Percentiles rank a stretch among this genome's conserved stretches.
These are phyloP conservation scores for Camponotus vicinus DNA, from an alignment of 1,140 invertebrate genomes.

Conservation along the genomic window DNA sequence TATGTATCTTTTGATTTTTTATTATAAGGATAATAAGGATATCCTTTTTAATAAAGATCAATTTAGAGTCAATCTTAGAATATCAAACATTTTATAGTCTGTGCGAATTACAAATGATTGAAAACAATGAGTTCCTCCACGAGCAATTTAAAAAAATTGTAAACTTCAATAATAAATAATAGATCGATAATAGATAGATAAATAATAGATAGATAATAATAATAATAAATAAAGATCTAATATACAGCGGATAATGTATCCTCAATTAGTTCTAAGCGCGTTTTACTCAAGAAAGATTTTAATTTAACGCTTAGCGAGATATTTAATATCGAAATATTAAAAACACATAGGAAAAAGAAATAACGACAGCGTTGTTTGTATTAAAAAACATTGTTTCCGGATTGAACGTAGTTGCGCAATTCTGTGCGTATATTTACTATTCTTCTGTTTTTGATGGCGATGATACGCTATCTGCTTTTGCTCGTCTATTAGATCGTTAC, in stretches of 20 bases:
- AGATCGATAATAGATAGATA: too few species aligned
- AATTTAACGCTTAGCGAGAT: neutral
- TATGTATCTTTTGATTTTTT: neutral
- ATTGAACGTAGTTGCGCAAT: constrained; percentile 21
- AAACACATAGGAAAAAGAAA: neutral
- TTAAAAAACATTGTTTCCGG: neutral
- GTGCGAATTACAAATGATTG: neutral
- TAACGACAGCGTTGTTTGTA: neutral
- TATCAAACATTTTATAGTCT: constrained; percentile 3
- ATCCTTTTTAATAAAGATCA: neutral
- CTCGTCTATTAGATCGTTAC: neutral
- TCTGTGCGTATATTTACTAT: neutral
- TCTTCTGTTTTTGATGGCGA: neutral
- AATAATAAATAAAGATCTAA: constrained; percentile 8
- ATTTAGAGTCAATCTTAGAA: neutral
- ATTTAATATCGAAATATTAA: constrained; percentile 22
- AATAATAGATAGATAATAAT: too few species aligned
- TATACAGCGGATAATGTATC: neutral
- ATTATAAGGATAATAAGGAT: neutral
- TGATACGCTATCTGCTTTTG: neutral
- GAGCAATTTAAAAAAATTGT: too few species aligned
- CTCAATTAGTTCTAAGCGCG: constrained; percentile 11
- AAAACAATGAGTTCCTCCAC: neutral
- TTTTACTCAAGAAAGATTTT: neutral
- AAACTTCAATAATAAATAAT: too few species aligned